Percentiles rank a stretch among this genome's conserved stretches.
phyloP scores from a whole-genome alignment of 2,797 vertebrate species.

The Ctenosaura bakeri region DNA sequence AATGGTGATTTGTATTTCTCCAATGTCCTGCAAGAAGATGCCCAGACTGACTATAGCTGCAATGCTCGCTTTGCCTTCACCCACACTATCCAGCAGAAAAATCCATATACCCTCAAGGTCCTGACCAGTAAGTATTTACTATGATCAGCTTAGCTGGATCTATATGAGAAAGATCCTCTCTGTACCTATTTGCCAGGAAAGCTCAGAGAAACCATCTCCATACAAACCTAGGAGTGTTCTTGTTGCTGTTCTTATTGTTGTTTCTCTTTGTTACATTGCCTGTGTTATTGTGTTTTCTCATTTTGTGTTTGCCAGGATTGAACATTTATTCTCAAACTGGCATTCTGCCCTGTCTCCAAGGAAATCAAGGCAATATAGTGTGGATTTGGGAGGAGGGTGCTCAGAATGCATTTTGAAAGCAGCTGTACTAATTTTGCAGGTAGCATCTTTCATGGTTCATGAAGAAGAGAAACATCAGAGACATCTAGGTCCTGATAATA shows the following conservation, averaged over 20 bases:
- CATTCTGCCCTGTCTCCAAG: background rate
- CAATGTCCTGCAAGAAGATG: slow-evolving; percentile 90
- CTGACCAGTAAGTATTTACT: slow-evolving; percentile 88
- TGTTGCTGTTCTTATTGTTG: background rate
- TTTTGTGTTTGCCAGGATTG: accelerated
- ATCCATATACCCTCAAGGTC: slow-evolving; percentile 93
- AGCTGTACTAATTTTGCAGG: background rate
- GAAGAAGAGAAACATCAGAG: background rate
- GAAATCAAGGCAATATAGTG: background rate
- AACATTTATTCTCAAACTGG: background rate
- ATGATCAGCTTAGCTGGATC: background rate
- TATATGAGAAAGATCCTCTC: background rate
- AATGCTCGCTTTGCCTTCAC: slow-evolving; percentile 96
- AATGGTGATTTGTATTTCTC: slow-evolving; percentile 98
- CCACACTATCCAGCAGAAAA: slow-evolving; percentile 99
- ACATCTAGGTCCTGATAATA: background rate
- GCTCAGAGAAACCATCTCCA: background rate
- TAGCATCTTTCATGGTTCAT: background rate
- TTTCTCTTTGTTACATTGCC: background rate
- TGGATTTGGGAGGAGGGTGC: background rate
- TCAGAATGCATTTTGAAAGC: background rate
- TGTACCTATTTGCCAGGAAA: background rate
- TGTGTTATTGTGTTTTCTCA: background rate
- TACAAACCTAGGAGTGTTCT: background rate
- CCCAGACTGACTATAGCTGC: slow-evolving; percentile 94